Percentiles rank a stretch among this genome's conserved stretches.
These are phyloP conservation scores for Linyphia triangularis DNA, from an alignment of 2,888 invertebrate genomes.

Conservation along the genomic window DNA sequence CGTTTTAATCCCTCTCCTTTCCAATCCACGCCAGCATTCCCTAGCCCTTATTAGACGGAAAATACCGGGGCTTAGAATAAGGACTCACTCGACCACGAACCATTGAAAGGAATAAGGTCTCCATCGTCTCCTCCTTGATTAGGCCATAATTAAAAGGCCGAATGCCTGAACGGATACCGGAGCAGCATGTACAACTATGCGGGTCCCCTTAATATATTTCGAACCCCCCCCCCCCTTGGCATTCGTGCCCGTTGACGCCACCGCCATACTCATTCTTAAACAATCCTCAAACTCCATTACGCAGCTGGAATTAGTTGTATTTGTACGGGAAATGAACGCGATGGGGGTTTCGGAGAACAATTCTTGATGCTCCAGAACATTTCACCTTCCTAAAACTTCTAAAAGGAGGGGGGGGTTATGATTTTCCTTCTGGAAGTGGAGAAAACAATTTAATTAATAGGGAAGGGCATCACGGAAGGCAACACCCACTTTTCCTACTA, in stretches of 20 bases:
- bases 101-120: background rate
- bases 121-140: conserved; percentile 26
- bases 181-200: conserved; percentile 45
- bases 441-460: conserved; percentile 74
- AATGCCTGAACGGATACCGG: background rate
- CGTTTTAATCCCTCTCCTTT: background rate
- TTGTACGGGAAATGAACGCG: conserved; percentile 31
- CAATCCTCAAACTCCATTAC: conserved; percentile 41
- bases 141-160: conserved; percentile 59
- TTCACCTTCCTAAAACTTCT: background rate
- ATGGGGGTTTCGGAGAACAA: background rate
- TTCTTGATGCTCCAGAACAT: background rate
- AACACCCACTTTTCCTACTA: background rate
- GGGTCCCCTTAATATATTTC: conserved; percentile 46
- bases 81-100: background rate
- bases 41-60: background rate
- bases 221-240: background rate
- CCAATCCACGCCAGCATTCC: background rate
- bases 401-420: background rate
- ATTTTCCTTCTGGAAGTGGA: conserved; percentile 29
- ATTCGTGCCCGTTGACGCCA: background rate
- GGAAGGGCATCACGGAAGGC: conserved; percentile 55
- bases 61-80: background rate
- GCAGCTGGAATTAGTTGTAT: conserved; percentile 54
- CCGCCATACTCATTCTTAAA: conserved; percentile 44